Base-by-base conservation (phyloP, 2,888 invertebrate genomes). In the Argynnis bischoffii region DNA sequence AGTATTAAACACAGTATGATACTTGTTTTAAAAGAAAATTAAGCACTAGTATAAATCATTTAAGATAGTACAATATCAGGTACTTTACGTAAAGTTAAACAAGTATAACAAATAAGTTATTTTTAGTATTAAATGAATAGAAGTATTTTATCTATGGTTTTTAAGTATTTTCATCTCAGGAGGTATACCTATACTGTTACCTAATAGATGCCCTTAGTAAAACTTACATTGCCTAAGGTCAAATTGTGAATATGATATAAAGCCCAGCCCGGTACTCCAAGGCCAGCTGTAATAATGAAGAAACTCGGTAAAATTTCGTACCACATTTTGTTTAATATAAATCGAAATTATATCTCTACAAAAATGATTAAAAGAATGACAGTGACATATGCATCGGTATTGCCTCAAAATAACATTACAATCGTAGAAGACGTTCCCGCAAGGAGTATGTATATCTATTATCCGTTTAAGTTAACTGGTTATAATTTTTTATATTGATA, bases 231-330 rank as follows among this genome's bases (percentile, higher is more conserved):
- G 78, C 95, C 95, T 72, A 94, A 71, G 6, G 82, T 77, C 71
- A 94, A 79, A 81, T 95, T 95, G 83, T 95, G 94, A 72, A 95
- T 74, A 77, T 94, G 94, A 81, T 95, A 95, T 54, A 94, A 89
- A 3, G 93, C 93, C 84, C 92, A 94, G 73, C 94, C 94, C 15
- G 96, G 96, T 67, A 95, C 75, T 16, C 94, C 93, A 74, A 95
- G 65, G 2, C 90, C 94, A 51, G 90, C 94, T 55, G 93, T 87
- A 64, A 95, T 94, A 72, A 95, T 94, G 72, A 88, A 90, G 72
- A 94, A 93, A 77, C 94, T 93, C 15, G 95, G 95, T 77, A 95
- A 78, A 82, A 95, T 94, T 94, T 96, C 95, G 85, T 94, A 95
- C 96, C 95, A 96, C 95, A 96, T 96, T 82, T 77, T 88, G 54